Evolutionary conservation across 2,888 invertebrate species (phyloP).

Genomic region (Zele albiditarsus): DNA sequence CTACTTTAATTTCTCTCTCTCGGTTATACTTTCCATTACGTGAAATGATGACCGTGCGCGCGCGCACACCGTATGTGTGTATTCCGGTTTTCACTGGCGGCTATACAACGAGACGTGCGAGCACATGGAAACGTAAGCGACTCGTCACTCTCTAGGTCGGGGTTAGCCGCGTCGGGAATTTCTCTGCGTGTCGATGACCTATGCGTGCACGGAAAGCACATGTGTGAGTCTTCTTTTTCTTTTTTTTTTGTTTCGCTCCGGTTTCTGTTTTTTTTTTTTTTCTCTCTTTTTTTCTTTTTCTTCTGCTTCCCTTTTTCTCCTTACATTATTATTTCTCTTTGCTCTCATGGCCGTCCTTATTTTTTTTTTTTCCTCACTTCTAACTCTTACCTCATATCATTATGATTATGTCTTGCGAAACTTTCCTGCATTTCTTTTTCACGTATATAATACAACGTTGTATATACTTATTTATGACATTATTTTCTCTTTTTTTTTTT

Average conservation of each 20-base stretch:
- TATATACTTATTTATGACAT: slow-evolving; percentile 1
- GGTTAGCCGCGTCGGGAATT: slow-evolving; percentile 46
- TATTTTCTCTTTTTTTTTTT: background rate
- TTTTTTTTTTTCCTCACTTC: background rate
- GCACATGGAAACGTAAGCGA: slow-evolving; percentile 49
- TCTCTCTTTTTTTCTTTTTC: background rate
- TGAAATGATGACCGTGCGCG: slow-evolving; percentile 32
- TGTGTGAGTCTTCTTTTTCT: background rate
- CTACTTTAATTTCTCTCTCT: slow-evolving; percentile 6
- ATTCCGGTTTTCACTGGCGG: slow-evolving; percentile 38
- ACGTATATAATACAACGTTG: background rate
- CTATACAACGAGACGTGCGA: slow-evolving; percentile 42
- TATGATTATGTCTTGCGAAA: slow-evolving; percentile 10
- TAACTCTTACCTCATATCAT: slow-evolving; percentile 11
- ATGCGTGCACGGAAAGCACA: slow-evolving; percentile 31
- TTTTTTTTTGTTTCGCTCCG: background rate
- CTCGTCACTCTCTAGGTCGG: slow-evolving; percentile 54
- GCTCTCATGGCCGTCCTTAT: background rate
- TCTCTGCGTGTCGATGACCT: slow-evolving; percentile 39
- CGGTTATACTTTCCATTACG: slow-evolving; percentile 35
- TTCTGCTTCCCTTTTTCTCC: background rate
- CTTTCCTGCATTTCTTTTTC: slow-evolving; percentile 21
- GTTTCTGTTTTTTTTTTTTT: slow-evolving; percentile 8
- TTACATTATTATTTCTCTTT: background rate
- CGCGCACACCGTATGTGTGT: background rate